Conservation (phyloP, 2,888 invertebrate species). For the Diachrysia chrysitis region DNA sequence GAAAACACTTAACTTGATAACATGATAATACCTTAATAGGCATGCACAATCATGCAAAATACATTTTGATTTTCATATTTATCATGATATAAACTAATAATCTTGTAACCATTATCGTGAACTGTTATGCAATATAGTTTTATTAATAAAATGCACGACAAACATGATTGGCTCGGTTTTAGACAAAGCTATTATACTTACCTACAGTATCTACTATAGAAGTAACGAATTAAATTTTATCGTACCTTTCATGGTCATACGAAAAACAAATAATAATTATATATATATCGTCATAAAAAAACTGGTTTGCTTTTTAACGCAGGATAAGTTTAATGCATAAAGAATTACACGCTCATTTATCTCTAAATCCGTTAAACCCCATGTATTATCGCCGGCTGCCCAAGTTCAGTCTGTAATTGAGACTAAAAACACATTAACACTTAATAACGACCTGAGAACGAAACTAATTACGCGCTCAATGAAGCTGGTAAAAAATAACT, state of each 20-base stretch:
- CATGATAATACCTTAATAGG: background rate
- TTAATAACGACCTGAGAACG: conserved; percentile 4
- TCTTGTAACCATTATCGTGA: conserved; percentile 16
- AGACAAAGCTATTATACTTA: conserved; percentile 8
- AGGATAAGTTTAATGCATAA: background rate
- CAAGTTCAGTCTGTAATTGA: background rate
- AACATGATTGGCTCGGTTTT: conserved; percentile 16
- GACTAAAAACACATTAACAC: conserved; percentile 1
- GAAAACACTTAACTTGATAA: conserved; percentile 21
- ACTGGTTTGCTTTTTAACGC: background rate
- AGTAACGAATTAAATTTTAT: background rate
- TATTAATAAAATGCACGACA: conserved; percentile 21
- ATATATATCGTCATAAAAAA: background rate
- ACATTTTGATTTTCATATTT: conserved; percentile 26
- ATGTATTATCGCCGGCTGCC: background rate
- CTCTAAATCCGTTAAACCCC: background rate
- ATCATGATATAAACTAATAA: conserved; percentile 34
- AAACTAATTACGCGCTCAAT: conserved; percentile 1
- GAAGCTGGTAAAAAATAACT: background rate
- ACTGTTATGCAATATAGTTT: conserved; percentile 33
- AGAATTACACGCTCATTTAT: background rate
- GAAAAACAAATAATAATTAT: background rate
- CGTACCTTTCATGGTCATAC: background rate
- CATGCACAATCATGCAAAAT: conserved; percentile 17
- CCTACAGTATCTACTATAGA: background rate